phyloP scores from a whole-genome alignment of 2,113 vertebrate genomes.

The Daubentonia madagascariensis region DNA sequence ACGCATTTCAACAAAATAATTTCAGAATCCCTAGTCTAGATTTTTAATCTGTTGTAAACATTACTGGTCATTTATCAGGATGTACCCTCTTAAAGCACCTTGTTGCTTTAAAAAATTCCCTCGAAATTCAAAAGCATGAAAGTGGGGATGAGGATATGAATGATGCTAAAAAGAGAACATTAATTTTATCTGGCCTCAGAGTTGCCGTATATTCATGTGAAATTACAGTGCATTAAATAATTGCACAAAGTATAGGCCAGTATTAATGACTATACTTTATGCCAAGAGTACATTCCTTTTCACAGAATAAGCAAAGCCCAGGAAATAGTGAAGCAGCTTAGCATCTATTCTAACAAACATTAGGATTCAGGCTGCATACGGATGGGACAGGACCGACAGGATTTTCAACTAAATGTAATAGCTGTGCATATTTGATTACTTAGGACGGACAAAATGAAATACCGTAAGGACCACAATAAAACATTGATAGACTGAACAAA shows the following conservation, averaged over 20 bases:
- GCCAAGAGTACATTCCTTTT: conserved; percentile 94
- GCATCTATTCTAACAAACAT: conserved; percentile 97
- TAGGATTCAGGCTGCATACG: conserved; percentile 93
- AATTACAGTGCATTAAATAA: conserved; percentile 93
- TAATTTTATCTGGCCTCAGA: conserved; percentile 86
- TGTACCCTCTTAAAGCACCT: conserved; percentile 70
- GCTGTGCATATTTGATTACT: conserved; percentile 92
- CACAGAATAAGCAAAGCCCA: conserved; percentile 93
- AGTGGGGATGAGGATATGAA: conserved; percentile 63
- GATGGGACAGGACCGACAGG: conserved; percentile 91
- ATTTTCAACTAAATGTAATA: conserved; percentile 88
- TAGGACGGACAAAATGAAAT: conserved; percentile 94
- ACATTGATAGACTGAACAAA: conserved; percentile 98
- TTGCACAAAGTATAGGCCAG: conserved; percentile 89
- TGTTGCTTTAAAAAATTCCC: conserved; percentile 79
- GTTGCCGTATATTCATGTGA: conserved; percentile 93
- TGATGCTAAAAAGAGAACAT: conserved; percentile 69
- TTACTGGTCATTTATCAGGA: conserved; percentile 52
- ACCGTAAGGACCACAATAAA: conserved; percentile 94
- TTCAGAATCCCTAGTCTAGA: conserved; percentile 59
- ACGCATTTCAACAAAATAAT: conserved; percentile 58
- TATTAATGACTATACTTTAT: conserved; percentile 91
- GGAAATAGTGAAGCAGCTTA: conserved; percentile 93
- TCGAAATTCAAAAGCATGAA: conserved; percentile 74
- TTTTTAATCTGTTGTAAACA: conserved; percentile 69